Base-by-base conservation (phyloP, 1,140 invertebrate genomes). In the Arctopsyche grandis region DNA sequence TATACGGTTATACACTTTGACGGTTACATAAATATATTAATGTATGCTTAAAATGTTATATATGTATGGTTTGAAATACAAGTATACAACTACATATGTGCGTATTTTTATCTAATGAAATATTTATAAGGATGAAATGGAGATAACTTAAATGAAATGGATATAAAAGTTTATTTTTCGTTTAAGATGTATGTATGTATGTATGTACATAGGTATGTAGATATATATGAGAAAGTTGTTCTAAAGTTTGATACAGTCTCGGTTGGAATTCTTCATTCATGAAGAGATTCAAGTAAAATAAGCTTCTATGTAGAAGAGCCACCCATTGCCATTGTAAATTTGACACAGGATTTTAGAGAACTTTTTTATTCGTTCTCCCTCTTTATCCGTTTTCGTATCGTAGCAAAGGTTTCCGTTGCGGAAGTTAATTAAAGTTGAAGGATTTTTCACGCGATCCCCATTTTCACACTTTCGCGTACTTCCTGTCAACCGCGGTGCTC, bases 1-100 rank as follows among this genome's bases (percentile, higher is more conserved):
- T 73, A 73, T 73, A 73, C 46, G 46, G 43, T 44, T 73, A 44
- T 73, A 73, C 46, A 73, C 26, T 22, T 70, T 22, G 9, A 70
- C 21, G 26, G 9, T 22, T 70, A 70, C 26, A 70, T 70, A 70
- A 22, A 70, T 70, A 70, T 70, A 70, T 70, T 22, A 22, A 70
- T 70, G 26, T 70, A 70, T 70, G 26, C 21, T 22, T 70, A 70
- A 22, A n/a, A n/a, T n/a, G n/a, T 22, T 70, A 70, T 70, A 70
- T 43, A 46, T 46, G 12, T 46, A 69, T 60, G 16, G 7, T 9
- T 60, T 9, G 7, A 60, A 9, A 60, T 60, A 60, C 16, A 60
- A 9, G 16, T 60, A 60, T 60, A 60, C 16, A 60, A 9, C 7
- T 60, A 60, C 16, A 60, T 60, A 60, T 60, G 12, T 46, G 12